These are phyloP conservation scores for Psophia crepitans DNA, from an alignment of 2,113 vertebrate species.

Conservation along the genomic window DNA sequence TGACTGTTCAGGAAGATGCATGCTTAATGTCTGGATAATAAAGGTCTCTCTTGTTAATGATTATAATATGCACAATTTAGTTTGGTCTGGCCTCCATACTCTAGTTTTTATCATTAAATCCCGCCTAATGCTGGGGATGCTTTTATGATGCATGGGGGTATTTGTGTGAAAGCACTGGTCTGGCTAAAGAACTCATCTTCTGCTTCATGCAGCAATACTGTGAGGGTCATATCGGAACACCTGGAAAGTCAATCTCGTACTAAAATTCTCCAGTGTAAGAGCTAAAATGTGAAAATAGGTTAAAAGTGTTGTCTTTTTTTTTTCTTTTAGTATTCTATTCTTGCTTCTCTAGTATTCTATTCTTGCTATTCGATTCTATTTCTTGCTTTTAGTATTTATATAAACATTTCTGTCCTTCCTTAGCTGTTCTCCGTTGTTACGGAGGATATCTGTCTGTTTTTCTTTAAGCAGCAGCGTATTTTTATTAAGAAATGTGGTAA, in stretches of 20 bases:
- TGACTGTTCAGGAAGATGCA: not conserved
- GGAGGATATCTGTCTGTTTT: not conserved
- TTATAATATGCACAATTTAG: not conserved
- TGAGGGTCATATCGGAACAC: not conserved
- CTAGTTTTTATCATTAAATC: not conserved
- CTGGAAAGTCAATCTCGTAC: not conserved
- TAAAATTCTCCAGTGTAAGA: not conserved
- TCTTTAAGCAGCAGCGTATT: not conserved
- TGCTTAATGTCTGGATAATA: not conserved
- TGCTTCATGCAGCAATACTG: not conserved
- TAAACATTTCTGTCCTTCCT: not conserved
- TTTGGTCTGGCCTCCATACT: not conserved
- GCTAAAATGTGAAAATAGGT: not conserved
- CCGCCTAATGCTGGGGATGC: not conserved
- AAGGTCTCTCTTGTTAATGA: not conserved
- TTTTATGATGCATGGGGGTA: not conserved
- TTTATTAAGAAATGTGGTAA: not conserved
- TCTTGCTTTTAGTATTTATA: not conserved
- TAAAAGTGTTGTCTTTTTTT: not conserved
- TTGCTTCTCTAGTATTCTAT: no score
- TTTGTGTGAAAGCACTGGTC: not conserved
- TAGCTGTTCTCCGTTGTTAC: not conserved
- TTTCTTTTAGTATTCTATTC: not conserved
- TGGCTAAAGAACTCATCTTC: not conserved
- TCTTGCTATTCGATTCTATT: no score